phyloP scores from a whole-genome alignment of 1,140 invertebrate species.

The Stratiolaelaps scimitus region DNA sequence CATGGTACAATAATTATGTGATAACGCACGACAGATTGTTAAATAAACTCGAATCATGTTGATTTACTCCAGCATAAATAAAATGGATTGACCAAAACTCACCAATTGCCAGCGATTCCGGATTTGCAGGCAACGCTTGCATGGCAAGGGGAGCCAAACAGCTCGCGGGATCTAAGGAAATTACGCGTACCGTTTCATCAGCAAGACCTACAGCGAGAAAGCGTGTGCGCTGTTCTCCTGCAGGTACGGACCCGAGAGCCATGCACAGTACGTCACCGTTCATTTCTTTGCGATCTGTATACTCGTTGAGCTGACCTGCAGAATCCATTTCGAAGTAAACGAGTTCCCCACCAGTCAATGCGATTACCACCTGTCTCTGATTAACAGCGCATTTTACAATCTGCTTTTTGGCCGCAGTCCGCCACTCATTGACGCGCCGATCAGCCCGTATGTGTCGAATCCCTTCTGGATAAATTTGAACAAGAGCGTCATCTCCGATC shows the following conservation, averaged over 20 bases:
- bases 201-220: slow-evolving; percentile 92
- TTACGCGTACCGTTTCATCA: slow-evolving; percentile 93
- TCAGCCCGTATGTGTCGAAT: slow-evolving; percentile 95
- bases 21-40: too few relatives aligned
- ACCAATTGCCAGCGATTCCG: slow-evolving; percentile 91
- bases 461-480: slow-evolving; percentile 95
- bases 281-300: slow-evolving; percentile 86
- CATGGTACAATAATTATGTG: too few relatives aligned
- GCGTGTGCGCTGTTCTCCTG: slow-evolving; percentile 84
- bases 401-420: slow-evolving; percentile 88
- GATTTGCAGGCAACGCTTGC: slow-evolving; percentile 88
- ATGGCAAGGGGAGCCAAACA: slow-evolving; percentile 84
- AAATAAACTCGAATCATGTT: too few relatives aligned
- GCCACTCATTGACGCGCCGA: slow-evolving; percentile 98
- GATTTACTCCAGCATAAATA: background rate
- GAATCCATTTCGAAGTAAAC: slow-evolving; percentile 99
- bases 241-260: slow-evolving; percentile 86
- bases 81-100: slow-evolving; percentile 46
- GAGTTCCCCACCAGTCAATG: slow-evolving; percentile 87
- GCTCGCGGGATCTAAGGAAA: slow-evolving; percentile 88
- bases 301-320: slow-evolving; percentile 93
- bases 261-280: slow-evolving; percentile 94
- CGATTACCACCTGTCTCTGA: slow-evolving; percentile 95
- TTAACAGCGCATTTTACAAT: slow-evolving; percentile 98
- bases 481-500: slow-evolving; percentile 89